These are phyloP conservation scores for Rhopalosiphum nymphaeae DNA, from an alignment of 2,888 invertebrate genomes.

Conservation along the genomic window DNA sequence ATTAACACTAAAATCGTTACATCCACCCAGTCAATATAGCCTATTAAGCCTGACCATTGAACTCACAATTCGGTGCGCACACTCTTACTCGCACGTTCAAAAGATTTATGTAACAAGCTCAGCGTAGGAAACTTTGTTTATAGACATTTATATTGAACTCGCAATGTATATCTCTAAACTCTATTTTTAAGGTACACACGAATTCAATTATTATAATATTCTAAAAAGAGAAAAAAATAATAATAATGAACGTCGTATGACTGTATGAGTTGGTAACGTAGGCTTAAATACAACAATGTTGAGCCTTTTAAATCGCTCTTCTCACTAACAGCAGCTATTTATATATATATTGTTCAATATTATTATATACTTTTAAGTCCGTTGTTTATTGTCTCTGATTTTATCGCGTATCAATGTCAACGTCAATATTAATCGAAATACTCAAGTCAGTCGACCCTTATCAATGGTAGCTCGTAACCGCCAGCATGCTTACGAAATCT, in stretches of 20 bases:
- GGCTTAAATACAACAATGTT: not conserved
- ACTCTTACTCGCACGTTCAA: not conserved
- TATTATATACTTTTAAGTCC: not conserved
- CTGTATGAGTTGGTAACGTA: not conserved
- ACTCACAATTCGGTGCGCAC: not conserved
- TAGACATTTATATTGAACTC: not conserved
- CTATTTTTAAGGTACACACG: not conserved
- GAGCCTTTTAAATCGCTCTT: not conserved
- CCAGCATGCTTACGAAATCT: not conserved
- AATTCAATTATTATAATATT: not conserved
- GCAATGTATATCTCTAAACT: not conserved
- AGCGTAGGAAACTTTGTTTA: not conserved
- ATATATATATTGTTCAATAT: not conserved
- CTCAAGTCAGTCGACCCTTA: not conserved
- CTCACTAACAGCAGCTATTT: not conserved
- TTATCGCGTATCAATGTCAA: not conserved
- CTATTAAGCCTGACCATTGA: not conserved
- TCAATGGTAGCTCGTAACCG: not conserved
- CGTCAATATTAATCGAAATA: not conserved
- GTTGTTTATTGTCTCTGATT: not conserved
- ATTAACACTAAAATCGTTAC: slow-evolving; percentile 21
- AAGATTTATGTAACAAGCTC: slow-evolving; percentile 36
- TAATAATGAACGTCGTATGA: not conserved
- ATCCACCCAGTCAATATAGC: slow-evolving; percentile 1
- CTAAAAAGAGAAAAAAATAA: not conserved